Base-by-base conservation (phyloP, 2,888 invertebrate species). In the Cataglyphis altisquamis region DNA sequence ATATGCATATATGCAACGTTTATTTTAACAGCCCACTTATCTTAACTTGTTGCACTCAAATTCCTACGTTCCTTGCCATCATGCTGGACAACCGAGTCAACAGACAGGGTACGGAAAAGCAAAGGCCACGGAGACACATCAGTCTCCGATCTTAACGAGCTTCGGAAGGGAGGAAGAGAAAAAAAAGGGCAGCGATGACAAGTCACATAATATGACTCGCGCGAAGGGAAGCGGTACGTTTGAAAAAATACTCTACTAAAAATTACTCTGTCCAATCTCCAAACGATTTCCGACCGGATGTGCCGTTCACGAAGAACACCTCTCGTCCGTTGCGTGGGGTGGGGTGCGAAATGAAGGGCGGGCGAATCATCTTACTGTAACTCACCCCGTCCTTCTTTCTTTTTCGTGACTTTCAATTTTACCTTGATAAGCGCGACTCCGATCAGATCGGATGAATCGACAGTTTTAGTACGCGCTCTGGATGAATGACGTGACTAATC, bases 251-350 rank as follows among this genome's bases (percentile, higher is more conserved):
- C 84, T 86, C 78, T 21, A 52, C 32, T 32, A 82, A 88, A 91
- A 91, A 90, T 89, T 86, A 90, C 84, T 86, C 78, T 29, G 45
- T 67, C 36, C 74, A 57, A 84, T 73, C 32, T 52, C 36, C 57
- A 77, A 86, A 84, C 88, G 86, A 92, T 90, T 92, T 93, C 93
- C 93, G 91, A 87, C 85, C 91, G 93, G 92, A 93, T 88, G 87
- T 90, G 91, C 89, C 92, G 88, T 88, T 92, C 90, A 87, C 67
- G 77, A 72, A 81, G 80, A 66, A 67, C 67, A 64, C 72, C 63
- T 82, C 67, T 84, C 84, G 74, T 73, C 62, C 41, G 66, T 45
- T 45, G 63, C 36, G 9, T 52, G 21, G 29, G 67, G 21, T 66
- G 72, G 32, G 18, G 32, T 9, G 74, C 81, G 62, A 81, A 32